phyloP scores from a whole-genome alignment of 2,113 vertebrate species.

The Gopherus flavomarginatus region DNA sequence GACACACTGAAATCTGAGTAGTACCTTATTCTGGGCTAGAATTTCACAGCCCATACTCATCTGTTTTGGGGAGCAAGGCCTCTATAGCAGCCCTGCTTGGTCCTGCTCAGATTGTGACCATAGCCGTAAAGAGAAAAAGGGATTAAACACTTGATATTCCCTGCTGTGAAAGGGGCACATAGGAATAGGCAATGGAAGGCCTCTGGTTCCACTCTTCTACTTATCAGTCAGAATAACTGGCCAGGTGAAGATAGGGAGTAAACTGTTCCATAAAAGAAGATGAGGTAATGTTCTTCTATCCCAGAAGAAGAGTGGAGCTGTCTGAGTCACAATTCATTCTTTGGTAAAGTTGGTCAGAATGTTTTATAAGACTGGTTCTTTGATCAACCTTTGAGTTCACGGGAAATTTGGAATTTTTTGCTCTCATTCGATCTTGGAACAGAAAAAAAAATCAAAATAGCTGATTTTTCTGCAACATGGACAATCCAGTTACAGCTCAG shows the following conservation, averaged over 20 bases:
- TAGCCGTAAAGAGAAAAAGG: accelerated
- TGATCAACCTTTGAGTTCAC: too few relatives aligned
- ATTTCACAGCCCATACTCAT: neutral
- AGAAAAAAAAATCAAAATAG: neutral
- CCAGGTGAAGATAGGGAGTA: neutral
- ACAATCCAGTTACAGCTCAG: too few relatives aligned
- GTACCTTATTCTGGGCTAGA: neutral
- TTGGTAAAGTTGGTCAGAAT: too few relatives aligned
- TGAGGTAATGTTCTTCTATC: too few relatives aligned
- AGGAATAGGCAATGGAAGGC: neutral
- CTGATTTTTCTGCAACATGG: too few relatives aligned
- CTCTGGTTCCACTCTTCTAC: neutral
- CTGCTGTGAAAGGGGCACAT: neutral
- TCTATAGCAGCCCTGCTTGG: neutral
- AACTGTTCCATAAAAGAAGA: too few relatives aligned
- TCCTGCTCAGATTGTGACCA: neutral
- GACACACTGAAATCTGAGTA: accelerated
- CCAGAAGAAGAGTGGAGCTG: too few relatives aligned
- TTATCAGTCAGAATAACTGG: neutral
- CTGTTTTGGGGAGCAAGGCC: accelerated
- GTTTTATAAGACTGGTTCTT: too few relatives aligned
- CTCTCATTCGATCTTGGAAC: too few relatives aligned
- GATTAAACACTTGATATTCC: neutral
- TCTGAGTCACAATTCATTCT: too few relatives aligned
- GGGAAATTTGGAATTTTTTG: too few relatives aligned